phyloP scores from a whole-genome alignment of 2,888 invertebrate species.

The Capitulum mitella region DNA sequence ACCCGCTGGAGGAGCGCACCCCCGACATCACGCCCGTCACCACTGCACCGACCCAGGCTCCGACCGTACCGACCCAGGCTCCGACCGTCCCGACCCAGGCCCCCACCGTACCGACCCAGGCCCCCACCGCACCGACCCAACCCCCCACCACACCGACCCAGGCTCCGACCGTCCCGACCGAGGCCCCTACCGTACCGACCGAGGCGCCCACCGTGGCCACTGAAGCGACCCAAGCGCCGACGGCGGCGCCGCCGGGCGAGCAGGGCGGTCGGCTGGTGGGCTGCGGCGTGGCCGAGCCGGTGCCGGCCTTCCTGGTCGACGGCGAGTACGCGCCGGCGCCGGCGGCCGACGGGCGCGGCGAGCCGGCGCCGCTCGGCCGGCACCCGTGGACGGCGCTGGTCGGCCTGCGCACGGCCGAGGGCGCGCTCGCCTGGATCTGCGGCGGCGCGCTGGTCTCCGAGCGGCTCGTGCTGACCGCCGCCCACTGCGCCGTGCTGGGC shows the following conservation, averaged over 20 bases:
- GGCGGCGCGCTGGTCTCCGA: conserved; percentile 15
- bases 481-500: conserved; percentile 2
- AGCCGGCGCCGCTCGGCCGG: neutral
- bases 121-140: too few species aligned
- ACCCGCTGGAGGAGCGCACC: neutral
- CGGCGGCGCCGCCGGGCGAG: neutral
- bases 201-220: too few species aligned
- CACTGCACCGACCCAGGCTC: neutral
- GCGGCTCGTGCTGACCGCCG: neutral
- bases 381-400: conserved; percentile 7
- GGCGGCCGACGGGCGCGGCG: neutral
- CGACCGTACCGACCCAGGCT: neutral
- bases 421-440: neutral
- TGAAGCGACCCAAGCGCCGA: neutral
- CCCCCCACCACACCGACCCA: neutral
- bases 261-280: neutral
- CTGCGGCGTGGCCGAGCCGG: neutral
- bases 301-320: neutral
- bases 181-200: neutral
- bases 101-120: neutral
- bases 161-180: neutral
- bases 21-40: neutral
- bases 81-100: neutral
- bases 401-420: neutral
- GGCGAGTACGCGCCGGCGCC: neutral